A percentile compares a stretch with the other conserved stretches of the same genome.
These are phyloP conservation scores for Peromyscus nudipes DNA, from an alignment of 2,797 vertebrate genomes.

Conservation along the genomic window DNA sequence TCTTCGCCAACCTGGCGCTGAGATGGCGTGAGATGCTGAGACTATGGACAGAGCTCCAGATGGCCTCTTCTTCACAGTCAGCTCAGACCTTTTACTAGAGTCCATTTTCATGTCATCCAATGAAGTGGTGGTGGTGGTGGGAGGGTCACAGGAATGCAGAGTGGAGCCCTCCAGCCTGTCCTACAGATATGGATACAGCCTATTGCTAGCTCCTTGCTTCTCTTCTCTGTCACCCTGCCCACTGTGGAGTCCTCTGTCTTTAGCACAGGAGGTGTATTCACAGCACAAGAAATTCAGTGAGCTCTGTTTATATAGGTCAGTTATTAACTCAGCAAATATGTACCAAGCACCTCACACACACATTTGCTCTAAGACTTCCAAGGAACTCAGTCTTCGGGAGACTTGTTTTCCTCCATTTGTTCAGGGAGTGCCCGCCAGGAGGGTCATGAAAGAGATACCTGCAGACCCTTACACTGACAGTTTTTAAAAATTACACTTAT, in stretches of 20 bases:
- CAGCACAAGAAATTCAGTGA: conserved; percentile 4
- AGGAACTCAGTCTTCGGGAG: not conserved
- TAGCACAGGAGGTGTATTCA: not conserved
- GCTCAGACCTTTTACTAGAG: not conserved
- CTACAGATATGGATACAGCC: not conserved
- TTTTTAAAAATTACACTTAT: not conserved
- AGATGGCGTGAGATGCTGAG: not conserved
- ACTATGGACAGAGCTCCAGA: not conserved
- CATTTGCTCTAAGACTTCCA: not conserved
- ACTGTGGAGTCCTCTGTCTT: not conserved
- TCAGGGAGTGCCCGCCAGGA: not conserved
- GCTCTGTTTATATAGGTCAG: not conserved
- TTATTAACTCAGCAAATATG: conserved; percentile 28
- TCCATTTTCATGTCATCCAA: not conserved
- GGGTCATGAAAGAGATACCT: not conserved
- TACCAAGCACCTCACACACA: not conserved
- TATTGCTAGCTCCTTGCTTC: not conserved
- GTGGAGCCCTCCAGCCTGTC: not conserved
- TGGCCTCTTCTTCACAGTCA: not conserved
- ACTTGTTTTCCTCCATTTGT: not conserved
- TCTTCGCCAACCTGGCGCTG: not conserved
- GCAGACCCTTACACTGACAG: not conserved
- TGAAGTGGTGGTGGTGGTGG: not conserved
- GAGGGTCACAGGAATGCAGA: not conserved
- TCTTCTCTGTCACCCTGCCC: not conserved